These are phyloP conservation scores for Enhydra lutris DNA, from an alignment of 2,113 vertebrate species.

Conservation along the genomic window DNA sequence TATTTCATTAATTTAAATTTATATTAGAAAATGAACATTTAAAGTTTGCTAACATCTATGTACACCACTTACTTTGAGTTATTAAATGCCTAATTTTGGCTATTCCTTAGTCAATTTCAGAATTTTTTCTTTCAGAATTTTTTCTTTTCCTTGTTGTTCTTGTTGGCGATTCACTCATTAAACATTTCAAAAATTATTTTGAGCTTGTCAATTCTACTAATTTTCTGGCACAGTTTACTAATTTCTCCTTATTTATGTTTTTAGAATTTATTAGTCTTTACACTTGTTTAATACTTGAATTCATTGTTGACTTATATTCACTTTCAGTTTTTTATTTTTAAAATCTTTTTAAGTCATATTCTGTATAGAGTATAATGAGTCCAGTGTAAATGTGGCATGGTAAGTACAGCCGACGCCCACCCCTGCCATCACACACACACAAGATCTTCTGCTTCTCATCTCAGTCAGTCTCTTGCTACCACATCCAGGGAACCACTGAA, in stretches of 20 bases:
- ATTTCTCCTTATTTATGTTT: background rate
- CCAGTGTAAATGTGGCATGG: background rate
- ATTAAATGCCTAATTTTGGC: background rate
- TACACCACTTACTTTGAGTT: background rate
- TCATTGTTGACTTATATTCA: background rate
- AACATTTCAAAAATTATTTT: background rate
- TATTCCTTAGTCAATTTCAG: background rate
- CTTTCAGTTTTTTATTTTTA: background rate
- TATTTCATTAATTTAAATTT: background rate
- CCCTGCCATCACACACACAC: too few species aligned
- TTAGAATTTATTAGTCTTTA: background rate
- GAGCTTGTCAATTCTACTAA: background rate
- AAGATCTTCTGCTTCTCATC: background rate
- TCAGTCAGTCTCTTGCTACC: background rate
- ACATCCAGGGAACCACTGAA: background rate
- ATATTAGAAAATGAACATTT: background rate
- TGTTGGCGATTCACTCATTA: background rate
- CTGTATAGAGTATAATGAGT: background rate
- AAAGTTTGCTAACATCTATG: background rate
- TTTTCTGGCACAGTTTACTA: background rate
- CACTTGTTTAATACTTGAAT: background rate
- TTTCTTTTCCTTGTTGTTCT: background rate
- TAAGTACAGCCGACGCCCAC: fast-evolving
- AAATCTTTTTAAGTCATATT: background rate
- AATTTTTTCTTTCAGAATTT: background rate